Base-by-base conservation (phyloP, 53 echinoderm and acorn worm species). In the Crossaster papposus region DNA sequence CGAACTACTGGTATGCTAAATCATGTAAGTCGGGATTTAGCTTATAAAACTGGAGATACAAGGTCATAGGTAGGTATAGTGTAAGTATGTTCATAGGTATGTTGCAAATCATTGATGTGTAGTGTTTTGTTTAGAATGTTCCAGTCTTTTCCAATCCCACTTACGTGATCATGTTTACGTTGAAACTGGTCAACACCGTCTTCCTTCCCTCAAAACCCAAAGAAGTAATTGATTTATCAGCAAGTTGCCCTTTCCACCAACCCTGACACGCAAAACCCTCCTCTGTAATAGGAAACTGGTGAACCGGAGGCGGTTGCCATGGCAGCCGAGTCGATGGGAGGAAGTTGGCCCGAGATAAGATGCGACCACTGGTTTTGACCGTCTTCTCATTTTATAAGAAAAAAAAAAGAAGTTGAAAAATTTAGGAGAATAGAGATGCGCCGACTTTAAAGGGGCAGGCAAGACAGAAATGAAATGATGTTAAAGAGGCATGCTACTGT, bases 221-320 rank as follows among this genome's bases (percentile, higher is more conserved):
- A 35, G 35, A 28, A 68, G 68, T 1, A 3, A 74, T 74, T 35
- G 75, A 74, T 74, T 74, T 74, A 35, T 74, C 75, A 35, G 75
- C 36, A 33, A 74, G 36, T 20, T 74, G 75, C 33, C 75, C 75
- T 74, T 74, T 74, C 36, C 17, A 22, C 20, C 36, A 36, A 74
- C 75, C 75, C 75, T 1, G 22, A 17, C 34, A 74, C 15, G 17
- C 20, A 74, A 74, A 33, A 32, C 36, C 14, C 36, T 12, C 34
- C 36, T 22, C 14, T 44, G 78, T 78, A 78, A 78, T 51, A 26
- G n/a, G 26, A 78, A 78, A 78, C 78, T 26, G 23, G 11, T 28
- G 23, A 51, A 51, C 78, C 51, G 24, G 52, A 78, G 78, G 51
- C 78, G 18, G 78, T 78, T 28, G 51, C 51, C 78, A n/a, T 78